phyloP scores from a whole-genome alignment of 2,888 invertebrate species.

The Pycnomerus fuliginosus region DNA sequence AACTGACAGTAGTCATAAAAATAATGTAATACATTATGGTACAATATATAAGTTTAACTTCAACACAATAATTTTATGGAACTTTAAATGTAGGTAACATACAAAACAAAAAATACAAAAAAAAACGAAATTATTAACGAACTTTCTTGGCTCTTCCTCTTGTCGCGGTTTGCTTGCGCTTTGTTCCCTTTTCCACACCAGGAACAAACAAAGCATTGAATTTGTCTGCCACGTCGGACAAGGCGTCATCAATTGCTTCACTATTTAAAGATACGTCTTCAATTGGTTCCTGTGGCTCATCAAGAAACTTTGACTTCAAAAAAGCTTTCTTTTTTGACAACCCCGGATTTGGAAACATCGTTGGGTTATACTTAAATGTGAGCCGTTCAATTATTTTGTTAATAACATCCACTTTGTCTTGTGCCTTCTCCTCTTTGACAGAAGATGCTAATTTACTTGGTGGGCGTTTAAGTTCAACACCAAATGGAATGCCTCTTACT shows the following conservation, averaged over 20 bases:
- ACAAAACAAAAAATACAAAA: too few relatives aligned
- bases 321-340: slow-evolving; percentile 33
- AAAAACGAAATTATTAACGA: too few relatives aligned
- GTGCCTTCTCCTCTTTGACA: neutral
- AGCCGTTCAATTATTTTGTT: slow-evolving; percentile 30
- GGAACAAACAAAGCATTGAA: slow-evolving; percentile 23
- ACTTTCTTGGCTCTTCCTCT: too few relatives aligned
- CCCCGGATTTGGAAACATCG: slow-evolving; percentile 29
- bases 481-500: slow-evolving; percentile 32
- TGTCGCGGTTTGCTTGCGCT: too few relatives aligned
- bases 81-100: too few relatives aligned
- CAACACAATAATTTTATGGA: too few relatives aligned
- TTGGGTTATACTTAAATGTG: slow-evolving; percentile 34
- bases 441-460: neutral
- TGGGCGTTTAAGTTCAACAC: slow-evolving; percentile 28
- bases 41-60: too few relatives aligned
- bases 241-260: slow-evolving; percentile 24
- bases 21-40: too few relatives aligned
- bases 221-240: slow-evolving; percentile 18
- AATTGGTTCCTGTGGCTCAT: slow-evolving; percentile 30
- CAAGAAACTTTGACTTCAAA: slow-evolving; percentile 35
- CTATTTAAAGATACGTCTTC: slow-evolving; percentile 20
- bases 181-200: too few relatives aligned
- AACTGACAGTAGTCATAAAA: too few relatives aligned
- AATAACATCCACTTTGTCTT: slow-evolving; percentile 20